Evolutionary conservation across 2,797 vertebrate species (phyloP), one percentile per base, ranked within the genome.

Genomic region (Enteromius argenteus): DNA sequence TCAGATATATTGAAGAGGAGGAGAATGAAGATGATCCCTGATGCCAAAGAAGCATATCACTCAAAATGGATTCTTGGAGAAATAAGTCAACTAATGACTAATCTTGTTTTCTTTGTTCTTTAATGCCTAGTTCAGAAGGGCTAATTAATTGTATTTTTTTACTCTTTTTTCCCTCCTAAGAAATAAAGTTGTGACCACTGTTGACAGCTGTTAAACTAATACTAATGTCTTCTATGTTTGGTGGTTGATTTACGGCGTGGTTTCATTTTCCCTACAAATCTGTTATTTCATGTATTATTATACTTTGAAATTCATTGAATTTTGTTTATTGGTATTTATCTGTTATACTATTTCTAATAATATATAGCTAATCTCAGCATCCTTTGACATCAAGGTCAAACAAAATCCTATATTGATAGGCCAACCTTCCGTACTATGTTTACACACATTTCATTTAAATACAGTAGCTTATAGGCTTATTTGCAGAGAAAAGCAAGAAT

Each of bases 1-100:
- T 30, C 62, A 95, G 94, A 92, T 84, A 91, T 92, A 86, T 94
- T 90, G 83, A 79, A 4, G 1, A 80, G 89, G 1, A 30, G 23
- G 39, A 90, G 6, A 89, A 90, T 53, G 84, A 9, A 10, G 2
- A 74, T 93, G 39, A 76, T 13, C 23, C 89, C 94, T 49, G 19
- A 30, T 0, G 85, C 90, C 39, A 44, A 81, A 2, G 93, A 94
- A 46, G 46, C 14, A 42, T 72, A 3, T 42, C 23, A 49, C 27
- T 32, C 69, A 72, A 30, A 17, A 44, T 15, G 1, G 13, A 13
- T 44, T 44, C 21, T 27, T 71, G n/a, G 39, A 44, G 13, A 44
- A 71, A 71, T 71, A 69, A 69, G n/a, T 27, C 5, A 69, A 3
- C n/a, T 23, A 15, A 14, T 23, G n/a, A 13, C 5, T 69, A 14